Conservation (phyloP, 2,797 vertebrate genomes). For the Tokudaia tokunoshimensis region DNA sequence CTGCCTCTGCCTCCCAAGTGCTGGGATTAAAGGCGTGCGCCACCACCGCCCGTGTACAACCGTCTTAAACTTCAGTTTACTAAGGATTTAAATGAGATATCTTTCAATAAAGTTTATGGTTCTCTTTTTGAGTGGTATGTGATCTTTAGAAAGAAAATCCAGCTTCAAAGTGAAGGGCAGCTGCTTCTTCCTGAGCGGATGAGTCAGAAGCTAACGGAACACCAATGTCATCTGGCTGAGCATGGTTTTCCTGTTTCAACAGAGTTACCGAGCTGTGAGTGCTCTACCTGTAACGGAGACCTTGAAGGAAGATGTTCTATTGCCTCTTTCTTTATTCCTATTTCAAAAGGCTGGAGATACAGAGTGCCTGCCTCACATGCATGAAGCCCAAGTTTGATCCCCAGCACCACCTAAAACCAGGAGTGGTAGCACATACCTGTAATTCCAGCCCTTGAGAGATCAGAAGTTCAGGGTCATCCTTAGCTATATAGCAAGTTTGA, state of each 20-base stretch:
- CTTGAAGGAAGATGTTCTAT: neutral
- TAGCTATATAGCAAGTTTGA: neutral
- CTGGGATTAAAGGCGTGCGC: no score
- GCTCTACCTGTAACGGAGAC: neutral
- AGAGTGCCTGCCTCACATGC: neutral
- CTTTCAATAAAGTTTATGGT: neutral
- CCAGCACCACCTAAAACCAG: neutral
- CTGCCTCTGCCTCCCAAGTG: no score
- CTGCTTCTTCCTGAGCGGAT: no score
- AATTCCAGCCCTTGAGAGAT: neutral
- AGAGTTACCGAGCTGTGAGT: neutral
- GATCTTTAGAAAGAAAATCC: neutral
- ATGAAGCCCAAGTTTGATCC: no score
- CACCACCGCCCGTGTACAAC: no score
- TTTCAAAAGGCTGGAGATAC: neutral
- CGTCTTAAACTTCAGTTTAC: neutral
- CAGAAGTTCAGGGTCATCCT: neutral
- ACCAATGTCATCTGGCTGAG: neutral
- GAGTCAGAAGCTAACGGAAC: neutral
- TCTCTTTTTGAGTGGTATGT: neutral
- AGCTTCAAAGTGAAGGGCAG: neutral
- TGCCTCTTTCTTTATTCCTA: slow-evolving; percentile 10
- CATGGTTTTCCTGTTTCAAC: neutral
- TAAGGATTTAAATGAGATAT: neutral
- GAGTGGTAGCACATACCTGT: neutral